Percentiles rank a stretch among this genome's conserved stretches.
These are phyloP conservation scores for Shargacucullia verbasci DNA, from an alignment of 2,888 invertebrate genomes.

Conservation along the genomic window DNA sequence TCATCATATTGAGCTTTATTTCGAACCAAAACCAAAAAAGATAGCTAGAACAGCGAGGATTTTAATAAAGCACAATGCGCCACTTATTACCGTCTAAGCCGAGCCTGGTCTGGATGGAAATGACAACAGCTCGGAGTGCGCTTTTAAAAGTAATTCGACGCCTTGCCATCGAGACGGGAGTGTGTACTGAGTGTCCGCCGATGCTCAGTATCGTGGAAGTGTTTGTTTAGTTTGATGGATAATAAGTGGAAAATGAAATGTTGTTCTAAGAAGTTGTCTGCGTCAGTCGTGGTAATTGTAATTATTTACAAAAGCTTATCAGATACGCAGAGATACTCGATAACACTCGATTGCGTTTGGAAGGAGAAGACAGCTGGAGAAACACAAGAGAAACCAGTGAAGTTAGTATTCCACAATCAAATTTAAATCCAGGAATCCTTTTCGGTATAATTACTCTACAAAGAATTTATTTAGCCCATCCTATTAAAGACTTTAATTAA, in stretches of 20 bases:
- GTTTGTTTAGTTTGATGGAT: constrained; percentile 42
- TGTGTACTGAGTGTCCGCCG: constrained; percentile 37
- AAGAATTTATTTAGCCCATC: too few species aligned
- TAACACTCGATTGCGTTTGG: too few species aligned
- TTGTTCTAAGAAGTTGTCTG: neutral
- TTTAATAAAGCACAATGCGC: constrained; percentile 9
- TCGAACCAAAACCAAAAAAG: too few species aligned
- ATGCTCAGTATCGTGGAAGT: constrained; percentile 20
- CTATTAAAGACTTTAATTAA: too few species aligned
- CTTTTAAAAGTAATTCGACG: constrained; percentile 52
- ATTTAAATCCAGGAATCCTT: too few species aligned
- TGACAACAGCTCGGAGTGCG: constrained; percentile 35
- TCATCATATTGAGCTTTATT: too few species aligned
- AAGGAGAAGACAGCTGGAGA: too few species aligned
- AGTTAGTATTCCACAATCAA: too few species aligned
- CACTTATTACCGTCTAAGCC: neutral
- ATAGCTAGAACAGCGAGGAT: neutral
- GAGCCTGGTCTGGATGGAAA: constrained; percentile 21
- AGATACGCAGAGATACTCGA: too few species aligned
- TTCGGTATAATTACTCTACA: too few species aligned
- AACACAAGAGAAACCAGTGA: too few species aligned
- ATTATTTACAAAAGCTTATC: too few species aligned
- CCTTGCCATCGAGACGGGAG: constrained; percentile 22
- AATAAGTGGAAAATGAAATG: constrained; percentile 33
- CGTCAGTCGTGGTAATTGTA: neutral